Evolutionary conservation across 1,140 invertebrate genomes (phyloP), one percentile per base, ranked within the genome.

Genomic region (Papilio polyxenes): DNA sequence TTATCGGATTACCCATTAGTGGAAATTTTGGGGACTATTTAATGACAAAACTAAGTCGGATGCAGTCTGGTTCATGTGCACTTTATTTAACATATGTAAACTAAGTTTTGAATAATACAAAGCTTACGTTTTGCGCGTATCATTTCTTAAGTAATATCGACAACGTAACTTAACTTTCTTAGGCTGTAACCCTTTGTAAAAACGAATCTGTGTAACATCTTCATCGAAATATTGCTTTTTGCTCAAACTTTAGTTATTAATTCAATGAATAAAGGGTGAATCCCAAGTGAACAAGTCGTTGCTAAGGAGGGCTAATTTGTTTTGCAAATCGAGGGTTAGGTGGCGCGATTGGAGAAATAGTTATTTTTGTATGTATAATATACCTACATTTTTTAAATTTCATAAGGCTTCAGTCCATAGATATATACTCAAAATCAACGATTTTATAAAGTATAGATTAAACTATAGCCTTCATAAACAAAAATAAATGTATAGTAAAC

Each of bases 261-360:
- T 72, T 72, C 31, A 72, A 72, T 72, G 51, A 31, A 51, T 49
- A 74, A 75, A 75, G 75, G 75, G 49, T 56, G 75, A 53, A 53
- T 56, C 37, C 48, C 23, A 75, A 48, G 74, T 75, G 40, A 48
- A 48, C 62, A 40, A 59, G 77, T 81, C 69, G 89, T 90, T 72
- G 87, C 85, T 85, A 90, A 89, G 89, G 87, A 88, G 83, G 82
- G 83, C 81, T 90, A 90, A 91, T 91, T 91, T 91, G 90, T 89
- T 90, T 90, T 89, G 90, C 90, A 91, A 91, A 91, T 91, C 83
- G 86, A 85, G 89, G 89, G 87, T 85, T 88, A 90, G 82, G 83
- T 81, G 84, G 77, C 49, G 84, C 40, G 49, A 23, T 11, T n/a
- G 72, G 53, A 75, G 82, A 37, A 31, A 31, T 23, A 37, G 15